A percentile compares a stretch with the other conserved stretches of the same genome.
Evolutionary conservation across 2,797 vertebrate species (phyloP).

Genomic region (Clarias pachynema): DNA sequence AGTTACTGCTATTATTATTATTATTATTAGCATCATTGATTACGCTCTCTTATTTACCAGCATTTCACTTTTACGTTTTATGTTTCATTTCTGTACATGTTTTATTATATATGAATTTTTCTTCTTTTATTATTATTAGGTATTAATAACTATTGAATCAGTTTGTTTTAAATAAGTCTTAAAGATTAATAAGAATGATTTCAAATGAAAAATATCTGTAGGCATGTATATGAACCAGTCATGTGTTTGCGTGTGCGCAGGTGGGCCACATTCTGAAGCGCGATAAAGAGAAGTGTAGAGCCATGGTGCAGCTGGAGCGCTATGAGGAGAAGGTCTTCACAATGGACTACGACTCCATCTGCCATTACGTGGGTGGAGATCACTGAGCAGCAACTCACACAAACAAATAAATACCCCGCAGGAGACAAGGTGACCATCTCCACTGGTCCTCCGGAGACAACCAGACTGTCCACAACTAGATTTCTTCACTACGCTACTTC

Average conservation of each 20-base stretch:
- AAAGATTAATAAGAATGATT: not conserved
- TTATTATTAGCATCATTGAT: no score
- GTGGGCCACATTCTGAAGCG: conserved; percentile 83
- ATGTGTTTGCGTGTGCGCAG: conserved; percentile 60
- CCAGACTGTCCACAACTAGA: conserved; percentile 2
- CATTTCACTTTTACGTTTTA: no score
- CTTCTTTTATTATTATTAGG: not conserved
- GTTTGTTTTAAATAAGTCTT: not conserved
- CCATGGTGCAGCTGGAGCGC: conserved; percentile 83
- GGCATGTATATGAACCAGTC: not conserved
- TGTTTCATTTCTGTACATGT: no score
- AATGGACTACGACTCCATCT: conserved; percentile 85
- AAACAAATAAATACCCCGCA: conserved; percentile 3
- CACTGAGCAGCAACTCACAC: conserved; percentile 43
- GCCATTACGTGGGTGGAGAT: conserved; percentile 86
- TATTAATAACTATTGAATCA: not conserved
- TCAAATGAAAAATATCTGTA: not conserved
- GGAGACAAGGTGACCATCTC: not conserved
- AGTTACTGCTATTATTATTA: no score
- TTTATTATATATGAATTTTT: not conserved
- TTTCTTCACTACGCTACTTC: conserved; percentile 25
- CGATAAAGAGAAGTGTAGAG: conserved; percentile 78
- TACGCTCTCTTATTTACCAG: no score
- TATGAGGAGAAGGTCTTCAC: conserved; percentile 77
- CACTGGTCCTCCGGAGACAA: not conserved